Conservation (phyloP, 2,797 vertebrate species). For the Liasis olivaceus region DNA sequence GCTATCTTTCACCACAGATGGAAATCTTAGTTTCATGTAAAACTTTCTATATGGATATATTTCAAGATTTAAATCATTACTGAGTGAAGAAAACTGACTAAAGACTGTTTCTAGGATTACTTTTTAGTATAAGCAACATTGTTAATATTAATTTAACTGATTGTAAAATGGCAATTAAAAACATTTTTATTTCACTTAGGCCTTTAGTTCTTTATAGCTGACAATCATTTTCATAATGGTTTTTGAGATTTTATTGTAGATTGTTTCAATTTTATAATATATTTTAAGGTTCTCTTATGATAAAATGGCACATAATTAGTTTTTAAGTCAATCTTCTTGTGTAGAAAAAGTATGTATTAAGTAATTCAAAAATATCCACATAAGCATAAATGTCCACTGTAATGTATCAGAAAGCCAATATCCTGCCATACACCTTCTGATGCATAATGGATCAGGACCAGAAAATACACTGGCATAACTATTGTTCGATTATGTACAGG, state of each 20-base stretch:
- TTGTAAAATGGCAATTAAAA: not conserved
- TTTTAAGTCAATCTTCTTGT: not conserved
- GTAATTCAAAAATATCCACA: not conserved
- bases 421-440: not conserved
- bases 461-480: not conserved
- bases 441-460: not conserved
- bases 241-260: not conserved
- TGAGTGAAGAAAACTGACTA: not conserved
- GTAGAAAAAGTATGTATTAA: not conserved
- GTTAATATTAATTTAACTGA: not conserved
- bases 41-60: not conserved
- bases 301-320: not conserved
- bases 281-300: not conserved
- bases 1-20: not conserved
- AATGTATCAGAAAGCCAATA: not conserved
- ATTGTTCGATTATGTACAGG: not conserved
- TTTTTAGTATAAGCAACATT: not conserved
- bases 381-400: not conserved
- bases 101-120: not conserved
- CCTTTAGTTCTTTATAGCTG: not conserved
- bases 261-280: not conserved
- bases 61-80: not conserved
- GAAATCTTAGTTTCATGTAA: not conserved
- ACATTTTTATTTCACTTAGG: not conserved
- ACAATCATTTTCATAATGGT: not conserved